Base-by-base conservation (phyloP, 2,113 vertebrate genomes). In the Myotis lucifugus region DNA sequence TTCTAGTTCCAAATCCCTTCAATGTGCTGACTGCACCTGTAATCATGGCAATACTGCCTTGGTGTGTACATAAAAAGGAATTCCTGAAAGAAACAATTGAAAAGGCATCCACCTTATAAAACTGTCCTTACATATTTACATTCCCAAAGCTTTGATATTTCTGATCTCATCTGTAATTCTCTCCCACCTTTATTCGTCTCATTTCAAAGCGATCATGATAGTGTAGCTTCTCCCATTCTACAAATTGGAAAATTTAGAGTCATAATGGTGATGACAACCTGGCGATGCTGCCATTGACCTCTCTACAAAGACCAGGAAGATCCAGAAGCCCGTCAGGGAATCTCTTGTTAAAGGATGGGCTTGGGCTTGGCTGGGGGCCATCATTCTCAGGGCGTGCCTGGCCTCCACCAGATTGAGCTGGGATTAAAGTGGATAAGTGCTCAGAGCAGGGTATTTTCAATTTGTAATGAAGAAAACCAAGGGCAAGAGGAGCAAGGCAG, bases 391-490 rank as follows among this genome's bases (percentile, higher is more conserved):
- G 9, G 34, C 37, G 17, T 40, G 12, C 34, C 37, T 88, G 37
- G 19, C 66, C 74, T 88, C 88, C 32, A 84, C 52, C 69, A 56
- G 50, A 37, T 0, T 54, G 50, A 88, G 34, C 69, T 50, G 56
- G 50, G 90, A 73, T 59, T 56, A 85, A 61, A 37, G 15, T 67
- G 69, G 86, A 83, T 90, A 95, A 88, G n/a, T 56, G 85, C 78
- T 79, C 70, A 54, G 18, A 76, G 37, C 5, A 79, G 69, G 74
- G 85, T 72, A 79, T 93, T 95, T 97, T 96, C 90, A 90, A 54
- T 95, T 95, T 95, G 37, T 50, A 90, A 29, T 56, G 40, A 77
- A 94, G 37, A 85, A 79, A 97, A 96, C 61, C n/a, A 90, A 94
- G 64, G 56, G 81, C 73, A 92, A 21, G 46, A 85, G 56, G 59